Evolutionary conservation across 2,888 invertebrate species (phyloP).

Genomic region (Chaetoderma sp.): DNA sequence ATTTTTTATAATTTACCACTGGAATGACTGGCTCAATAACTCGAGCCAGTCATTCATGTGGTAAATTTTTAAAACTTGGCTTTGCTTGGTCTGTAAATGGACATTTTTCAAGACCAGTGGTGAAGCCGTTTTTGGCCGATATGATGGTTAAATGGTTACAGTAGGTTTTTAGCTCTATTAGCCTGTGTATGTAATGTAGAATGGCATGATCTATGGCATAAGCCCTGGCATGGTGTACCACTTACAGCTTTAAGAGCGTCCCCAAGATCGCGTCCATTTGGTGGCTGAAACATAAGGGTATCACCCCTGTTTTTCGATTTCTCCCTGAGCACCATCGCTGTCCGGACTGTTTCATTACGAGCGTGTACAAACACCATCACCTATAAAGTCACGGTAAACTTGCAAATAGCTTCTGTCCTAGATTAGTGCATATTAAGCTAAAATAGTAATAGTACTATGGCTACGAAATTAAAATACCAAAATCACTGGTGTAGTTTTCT

Average conservation of each 20-base stretch:
- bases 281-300: constrained; percentile 50
- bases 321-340: constrained; percentile 87
- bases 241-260: constrained; percentile 76
- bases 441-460: background rate
- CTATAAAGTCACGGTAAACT: no score
- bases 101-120: no score
- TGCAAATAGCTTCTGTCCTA: background rate
- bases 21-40: no score
- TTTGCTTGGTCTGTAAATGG: no score
- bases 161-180: no score
- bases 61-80: no score
- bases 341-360: constrained; percentile 92
- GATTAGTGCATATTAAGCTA: background rate
- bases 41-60: no score
- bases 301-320: constrained; percentile 70
- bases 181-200: no score
- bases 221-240: background rate
- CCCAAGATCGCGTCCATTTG: constrained; percentile 70
- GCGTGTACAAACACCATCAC: constrained; percentile 99
- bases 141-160: no score
- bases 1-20: no score
- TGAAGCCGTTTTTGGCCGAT: no score
- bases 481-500: background rate
- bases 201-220: no score
- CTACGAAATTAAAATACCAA: background rate